Evolutionary conservation across 2,797 vertebrate genomes (phyloP).

Genomic region (Cyclopterus lumpus): DNA sequence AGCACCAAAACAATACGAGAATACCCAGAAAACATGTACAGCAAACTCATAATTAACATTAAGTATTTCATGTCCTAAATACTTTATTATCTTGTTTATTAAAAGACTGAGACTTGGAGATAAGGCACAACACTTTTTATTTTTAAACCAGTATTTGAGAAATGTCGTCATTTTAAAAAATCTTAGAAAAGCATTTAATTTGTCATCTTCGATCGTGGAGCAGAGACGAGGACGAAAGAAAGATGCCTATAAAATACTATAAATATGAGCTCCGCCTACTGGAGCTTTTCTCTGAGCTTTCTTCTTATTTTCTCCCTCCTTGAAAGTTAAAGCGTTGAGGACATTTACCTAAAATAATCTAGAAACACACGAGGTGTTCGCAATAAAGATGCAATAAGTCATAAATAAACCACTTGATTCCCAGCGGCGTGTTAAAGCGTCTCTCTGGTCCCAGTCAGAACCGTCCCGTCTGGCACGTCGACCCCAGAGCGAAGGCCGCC

Average conservation of each 20-base stretch:
- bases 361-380: neutral
- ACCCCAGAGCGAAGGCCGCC: slow-evolving; percentile 37
- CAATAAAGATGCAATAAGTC: neutral
- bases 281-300: too few species aligned
- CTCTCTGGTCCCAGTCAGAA: slow-evolving; percentile 43
- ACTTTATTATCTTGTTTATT: neutral
- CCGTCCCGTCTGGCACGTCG: slow-evolving; percentile 73
- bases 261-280: too few species aligned
- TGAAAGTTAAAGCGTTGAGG: too few species aligned
- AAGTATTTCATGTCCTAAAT: neutral
- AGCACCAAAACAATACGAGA: neutral
- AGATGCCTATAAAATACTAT: too few species aligned
- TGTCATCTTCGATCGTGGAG: neutral
- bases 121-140: neutral
- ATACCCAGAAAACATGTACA: neutral
- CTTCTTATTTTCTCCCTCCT: too few species aligned
- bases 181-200: neutral
- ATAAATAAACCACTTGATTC: neutral
- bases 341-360: neutral
- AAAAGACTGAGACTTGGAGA: neutral
- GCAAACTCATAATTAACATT: neutral
- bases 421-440: neutral
- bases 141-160: neutral
- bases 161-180: neutral
- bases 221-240: too few species aligned